Evolutionary conservation across 2,888 invertebrate genomes (phyloP).

Genomic region (Hemithea aestivaria): DNA sequence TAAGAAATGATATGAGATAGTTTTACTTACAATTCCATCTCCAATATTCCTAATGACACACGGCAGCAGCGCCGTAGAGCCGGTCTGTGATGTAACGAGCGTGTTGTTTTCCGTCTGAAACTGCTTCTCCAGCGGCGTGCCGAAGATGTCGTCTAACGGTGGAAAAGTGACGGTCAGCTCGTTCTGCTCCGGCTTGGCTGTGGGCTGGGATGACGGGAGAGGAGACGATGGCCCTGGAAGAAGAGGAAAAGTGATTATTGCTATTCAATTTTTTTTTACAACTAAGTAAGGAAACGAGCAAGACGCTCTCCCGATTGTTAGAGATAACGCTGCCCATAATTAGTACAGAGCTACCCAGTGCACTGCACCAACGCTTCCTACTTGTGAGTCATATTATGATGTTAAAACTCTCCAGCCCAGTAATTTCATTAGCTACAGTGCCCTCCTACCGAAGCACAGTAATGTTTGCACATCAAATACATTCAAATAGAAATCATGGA

Average conservation of each 20-base stretch:
- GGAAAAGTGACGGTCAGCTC: slow-evolving; percentile 69
- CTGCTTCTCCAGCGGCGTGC: slow-evolving; percentile 82
- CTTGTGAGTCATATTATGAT: no score
- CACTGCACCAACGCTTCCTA: no score
- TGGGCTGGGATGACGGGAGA: slow-evolving; percentile 40
- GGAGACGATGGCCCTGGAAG: slow-evolving; percentile 49
- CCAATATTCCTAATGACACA: slow-evolving; percentile 92
- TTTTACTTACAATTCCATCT: slow-evolving; percentile 89
- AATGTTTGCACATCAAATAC: no score
- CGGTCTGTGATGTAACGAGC: slow-evolving; percentile 89
- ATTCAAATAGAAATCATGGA: no score
- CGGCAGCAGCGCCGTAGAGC: slow-evolving; percentile 89
- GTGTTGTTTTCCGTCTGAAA: slow-evolving; percentile 92
- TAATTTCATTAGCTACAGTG: no score
- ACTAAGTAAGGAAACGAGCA: no score
- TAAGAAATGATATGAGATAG: no score
- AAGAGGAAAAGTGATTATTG: not conserved
- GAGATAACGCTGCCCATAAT: no score
- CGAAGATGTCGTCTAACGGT: slow-evolving; percentile 66
- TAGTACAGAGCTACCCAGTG: no score
- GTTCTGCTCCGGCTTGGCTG: slow-evolving; percentile 57
- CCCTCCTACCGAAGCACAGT: no score
- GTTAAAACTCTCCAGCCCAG: no score
- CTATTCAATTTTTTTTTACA: not conserved
- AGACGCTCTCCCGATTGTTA: no score